Percentiles rank a stretch among this genome's conserved stretches.
Conservation (phyloP, 2,888 invertebrate genomes). For the Pyrochroa serraticornis region DNA sequence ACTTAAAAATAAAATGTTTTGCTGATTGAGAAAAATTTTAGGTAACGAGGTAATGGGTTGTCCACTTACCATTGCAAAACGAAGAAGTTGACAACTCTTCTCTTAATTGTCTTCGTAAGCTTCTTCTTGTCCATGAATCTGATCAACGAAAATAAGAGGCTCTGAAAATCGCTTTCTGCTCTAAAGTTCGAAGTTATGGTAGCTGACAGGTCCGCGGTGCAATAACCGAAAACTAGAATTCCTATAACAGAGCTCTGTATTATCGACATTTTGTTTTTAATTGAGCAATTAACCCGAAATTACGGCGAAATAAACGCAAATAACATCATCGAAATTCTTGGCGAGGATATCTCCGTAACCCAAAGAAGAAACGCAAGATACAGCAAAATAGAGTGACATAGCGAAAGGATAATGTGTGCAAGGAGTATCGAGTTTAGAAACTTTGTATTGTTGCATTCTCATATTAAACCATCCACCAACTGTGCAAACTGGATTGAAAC, state of each 20-base stretch:
- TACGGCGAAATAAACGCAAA: constrained; percentile 29
- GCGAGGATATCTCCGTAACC: constrained; percentile 61
- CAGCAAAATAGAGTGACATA: constrained; percentile 60
- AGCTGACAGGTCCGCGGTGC: constrained; percentile 62
- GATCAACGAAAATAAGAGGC: constrained; percentile 57
- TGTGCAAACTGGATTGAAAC: constrained; percentile 60
- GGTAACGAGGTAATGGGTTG: too few species aligned
- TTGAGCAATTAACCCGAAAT: constrained; percentile 31
- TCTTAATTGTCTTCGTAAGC: constrained; percentile 59
- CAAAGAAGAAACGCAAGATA: constrained; percentile 57
- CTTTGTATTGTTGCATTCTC: constrained; percentile 28
- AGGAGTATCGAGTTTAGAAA: constrained; percentile 15
- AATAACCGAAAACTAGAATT: constrained; percentile 60
- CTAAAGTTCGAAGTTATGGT: constrained; percentile 61
- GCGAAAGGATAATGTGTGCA: constrained; percentile 49
- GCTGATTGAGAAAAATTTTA: too few species aligned
- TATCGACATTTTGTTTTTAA: too few species aligned
- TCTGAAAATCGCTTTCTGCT: constrained; percentile 60
- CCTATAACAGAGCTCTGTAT: constrained; percentile 41
- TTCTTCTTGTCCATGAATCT: constrained; percentile 62
- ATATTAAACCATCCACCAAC: constrained; percentile 60
- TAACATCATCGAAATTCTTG: constrained; percentile 58
- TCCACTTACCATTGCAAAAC: constrained; percentile 60
- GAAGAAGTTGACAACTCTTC: constrained; percentile 61
- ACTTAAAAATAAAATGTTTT: too few species aligned